phyloP scores from a whole-genome alignment of 2,113 vertebrate genomes.

The Sebastes fasciatus region DNA sequence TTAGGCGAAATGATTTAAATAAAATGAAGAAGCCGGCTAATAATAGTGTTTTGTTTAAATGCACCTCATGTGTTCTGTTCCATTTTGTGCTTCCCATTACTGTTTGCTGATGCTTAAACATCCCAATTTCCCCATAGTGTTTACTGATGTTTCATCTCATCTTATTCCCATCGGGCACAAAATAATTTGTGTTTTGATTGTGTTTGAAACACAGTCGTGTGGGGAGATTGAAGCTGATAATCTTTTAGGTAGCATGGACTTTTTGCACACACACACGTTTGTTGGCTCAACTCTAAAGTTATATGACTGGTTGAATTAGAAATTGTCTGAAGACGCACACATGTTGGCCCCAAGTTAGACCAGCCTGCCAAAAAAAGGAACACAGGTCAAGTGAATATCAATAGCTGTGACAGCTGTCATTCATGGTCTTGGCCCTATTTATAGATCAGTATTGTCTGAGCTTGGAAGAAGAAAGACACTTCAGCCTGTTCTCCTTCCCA shows the following conservation, averaged over 20 bases:
- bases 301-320: not conserved
- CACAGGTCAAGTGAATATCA: conserved; percentile 34
- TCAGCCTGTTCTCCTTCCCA: too few species aligned
- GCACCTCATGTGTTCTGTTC: conserved; percentile 6
- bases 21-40: conserved; percentile 15
- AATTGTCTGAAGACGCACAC: not conserved
- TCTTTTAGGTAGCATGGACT: not conserved
- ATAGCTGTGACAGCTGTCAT: conserved; percentile 59
- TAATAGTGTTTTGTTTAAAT: conserved; percentile 48
- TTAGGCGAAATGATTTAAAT: conserved; percentile 25
- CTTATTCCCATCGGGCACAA: conserved; percentile 5
- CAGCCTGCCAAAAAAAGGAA: conserved; percentile 35
- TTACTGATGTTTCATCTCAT: conserved; percentile 15
- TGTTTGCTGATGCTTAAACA: conserved; percentile 22
- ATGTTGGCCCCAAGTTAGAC: conserved; percentile 12
- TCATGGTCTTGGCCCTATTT: conserved; percentile 42
- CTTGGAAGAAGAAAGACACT: not conserved
- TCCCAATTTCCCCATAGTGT: conserved; percentile 5
- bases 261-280: not conserved
- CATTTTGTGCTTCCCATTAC: conserved; percentile 24
- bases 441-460: conserved; percentile 55
- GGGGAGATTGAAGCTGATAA: not conserved
- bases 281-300: not conserved
- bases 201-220: not conserved
- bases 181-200: not conserved